These are phyloP conservation scores for Teinopalpus imperialis DNA, from an alignment of 2,888 invertebrate species.

Conservation along the genomic window DNA sequence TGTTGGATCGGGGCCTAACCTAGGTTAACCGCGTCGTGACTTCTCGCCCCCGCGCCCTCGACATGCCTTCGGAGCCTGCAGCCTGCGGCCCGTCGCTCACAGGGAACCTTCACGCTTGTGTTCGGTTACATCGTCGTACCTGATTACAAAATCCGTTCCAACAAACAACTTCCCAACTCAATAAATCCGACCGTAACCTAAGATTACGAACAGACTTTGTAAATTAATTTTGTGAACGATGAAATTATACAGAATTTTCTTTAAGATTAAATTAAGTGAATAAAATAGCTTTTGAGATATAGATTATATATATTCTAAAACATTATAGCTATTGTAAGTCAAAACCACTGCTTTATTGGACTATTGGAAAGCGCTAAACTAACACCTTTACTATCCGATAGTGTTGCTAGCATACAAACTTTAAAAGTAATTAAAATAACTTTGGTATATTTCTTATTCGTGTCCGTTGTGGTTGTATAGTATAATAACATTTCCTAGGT, in stretches of 20 bases:
- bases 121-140: slow-evolving; percentile 29
- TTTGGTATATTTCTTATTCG: too few species aligned
- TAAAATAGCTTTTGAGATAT: too few species aligned
- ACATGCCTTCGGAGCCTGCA: slow-evolving; percentile 29
- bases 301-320: too few species aligned
- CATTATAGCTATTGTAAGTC: too few species aligned
- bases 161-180: slow-evolving; percentile 21
- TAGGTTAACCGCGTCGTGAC: slow-evolving; percentile 75
- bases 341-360: too few species aligned
- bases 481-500: too few species aligned
- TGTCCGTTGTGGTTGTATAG: too few species aligned
- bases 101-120: slow-evolving; percentile 42
- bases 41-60: slow-evolving; percentile 37
- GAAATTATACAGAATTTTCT: background rate
- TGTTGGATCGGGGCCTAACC: slow-evolving; percentile 52
- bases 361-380: too few species aligned
- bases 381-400: too few species aligned
- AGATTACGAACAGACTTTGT: slow-evolving; percentile 14
- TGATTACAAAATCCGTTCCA: slow-evolving; percentile 26
- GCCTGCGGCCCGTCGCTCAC: slow-evolving; percentile 35
- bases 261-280: too few species aligned
- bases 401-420: too few species aligned
- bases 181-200: slow-evolving; percentile 18
- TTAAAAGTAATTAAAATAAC: too few species aligned
- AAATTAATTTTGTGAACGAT: slow-evolving; percentile 6